phyloP scores from a whole-genome alignment of 1,140 invertebrate species.

The Ceratosolen solmsi region DNA sequence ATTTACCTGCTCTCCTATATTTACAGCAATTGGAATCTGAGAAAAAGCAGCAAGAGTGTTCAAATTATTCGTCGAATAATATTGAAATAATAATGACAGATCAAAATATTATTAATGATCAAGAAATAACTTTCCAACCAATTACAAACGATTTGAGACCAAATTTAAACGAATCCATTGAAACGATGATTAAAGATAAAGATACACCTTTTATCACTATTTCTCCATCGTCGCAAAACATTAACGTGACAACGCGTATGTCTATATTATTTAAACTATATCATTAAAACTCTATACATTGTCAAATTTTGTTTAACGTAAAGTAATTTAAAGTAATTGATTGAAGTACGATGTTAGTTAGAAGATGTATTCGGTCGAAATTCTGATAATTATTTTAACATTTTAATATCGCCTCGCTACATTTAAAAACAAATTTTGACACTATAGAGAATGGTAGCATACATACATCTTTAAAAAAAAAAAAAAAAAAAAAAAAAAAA shows the following conservation, averaged over 20 bases:
- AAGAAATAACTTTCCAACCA: constrained; percentile 58
- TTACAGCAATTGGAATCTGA: constrained; percentile 62
- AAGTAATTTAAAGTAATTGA: neutral
- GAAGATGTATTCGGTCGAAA: too few relatives aligned
- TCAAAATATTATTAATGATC: constrained; percentile 32
- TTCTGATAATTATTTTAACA: too few relatives aligned
- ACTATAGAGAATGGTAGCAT: too few relatives aligned
- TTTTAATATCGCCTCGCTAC: too few relatives aligned
- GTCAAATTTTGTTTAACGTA: neutral
- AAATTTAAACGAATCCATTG: constrained; percentile 62
- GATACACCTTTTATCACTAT: constrained; percentile 55
- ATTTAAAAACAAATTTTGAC: too few relatives aligned
- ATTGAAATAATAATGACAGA: neutral
- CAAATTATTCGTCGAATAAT: neutral
- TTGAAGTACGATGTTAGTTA: neutral
- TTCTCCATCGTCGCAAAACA: neutral
- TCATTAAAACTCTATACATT: neutral
- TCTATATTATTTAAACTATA: constrained; percentile 26
- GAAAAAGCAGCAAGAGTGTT: constrained; percentile 53
- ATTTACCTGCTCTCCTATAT: neutral
- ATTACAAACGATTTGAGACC: constrained; percentile 60
- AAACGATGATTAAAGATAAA: constrained; percentile 53
- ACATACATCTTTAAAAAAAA: too few relatives aligned
- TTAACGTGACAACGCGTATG: constrained; percentile 16
- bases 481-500: too few relatives aligned